Base-by-base conservation (phyloP, 2,888 invertebrate genomes). In the Nephrotoma appendiculata region DNA sequence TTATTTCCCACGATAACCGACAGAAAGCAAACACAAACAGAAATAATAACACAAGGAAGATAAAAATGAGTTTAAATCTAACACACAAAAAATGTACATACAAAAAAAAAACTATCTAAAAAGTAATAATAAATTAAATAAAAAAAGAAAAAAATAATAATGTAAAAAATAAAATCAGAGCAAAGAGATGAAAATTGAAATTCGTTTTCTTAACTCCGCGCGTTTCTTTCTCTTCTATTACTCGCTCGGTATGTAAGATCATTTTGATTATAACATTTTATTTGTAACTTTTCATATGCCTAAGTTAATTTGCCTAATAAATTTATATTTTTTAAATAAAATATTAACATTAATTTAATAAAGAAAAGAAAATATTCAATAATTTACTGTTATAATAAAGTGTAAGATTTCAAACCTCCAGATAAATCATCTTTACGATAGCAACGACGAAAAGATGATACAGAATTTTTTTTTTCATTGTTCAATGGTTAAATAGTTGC, bases 1-100 rank as follows among this genome's bases (percentile, higher is more conserved):
- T 85, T 85, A 85, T 85, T 84, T 85, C 85, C 85, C 85, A 85
- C 85, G 85, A 85, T 85, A 85, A 84, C 84, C 84, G 84, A 84
- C 84, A 84, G 41, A 84, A 84, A 84, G 84, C 84, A 84, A 84
- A 84, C 41, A 84, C 84, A 84, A 84, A 84, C 41, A 84, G 84
- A 84, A 84, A 84, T 84, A 84, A 84, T 84, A 84, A 84, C 43
- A 84, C 43, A 84, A 84, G 84, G 84, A 84, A 84, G 84, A 84
- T 42, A 84, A 84, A 84, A 42, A 42, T 84, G 43, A 84, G 43
- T 41, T 42, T 42, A 84, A 42, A 84, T 42, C 41, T 42, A 84
- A 84, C 41, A 42, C 41, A 84, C 31, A 43, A 84, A 83, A 84
- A 84, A 84, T 42, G 43, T 41, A 84, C 3, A 11, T 41, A 84